Evolutionary conservation across 2,113 vertebrate genomes (phyloP).

Genomic region (Neotragus pygmaeus): DNA sequence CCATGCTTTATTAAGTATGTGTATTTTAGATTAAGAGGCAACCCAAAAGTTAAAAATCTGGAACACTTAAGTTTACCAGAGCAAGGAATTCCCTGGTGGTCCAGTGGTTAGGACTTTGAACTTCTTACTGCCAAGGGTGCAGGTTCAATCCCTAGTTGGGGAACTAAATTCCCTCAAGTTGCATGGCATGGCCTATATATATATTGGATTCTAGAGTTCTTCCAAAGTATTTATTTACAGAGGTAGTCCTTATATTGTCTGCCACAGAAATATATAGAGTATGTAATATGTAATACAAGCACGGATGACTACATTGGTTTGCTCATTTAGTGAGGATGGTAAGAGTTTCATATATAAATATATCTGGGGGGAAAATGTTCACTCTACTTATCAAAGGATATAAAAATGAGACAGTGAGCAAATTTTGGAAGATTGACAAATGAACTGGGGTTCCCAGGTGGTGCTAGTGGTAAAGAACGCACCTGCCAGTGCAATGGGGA

Average conservation of each 20-base stretch:
- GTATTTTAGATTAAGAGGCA: conserved; percentile 32
- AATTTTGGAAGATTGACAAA: conserved; percentile 15
- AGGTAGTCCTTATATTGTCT: neutral
- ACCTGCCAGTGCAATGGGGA: neutral
- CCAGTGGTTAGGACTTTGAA: neutral
- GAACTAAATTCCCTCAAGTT: neutral
- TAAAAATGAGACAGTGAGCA: neutral
- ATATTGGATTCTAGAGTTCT: neutral
- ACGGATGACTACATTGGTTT: neutral
- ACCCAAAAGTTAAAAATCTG: neutral
- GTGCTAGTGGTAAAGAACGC: neutral
- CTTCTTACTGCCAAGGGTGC: neutral
- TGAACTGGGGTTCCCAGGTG: neutral
- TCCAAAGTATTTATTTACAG: neutral
- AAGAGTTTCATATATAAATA: neutral
- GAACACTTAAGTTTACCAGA: conserved; percentile 9
- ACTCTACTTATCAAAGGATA: neutral
- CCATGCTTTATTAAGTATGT: neutral
- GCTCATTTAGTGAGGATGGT: neutral
- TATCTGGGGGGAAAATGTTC: neutral
- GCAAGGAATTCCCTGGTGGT: neutral
- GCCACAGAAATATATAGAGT: neutral
- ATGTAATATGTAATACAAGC: neutral
- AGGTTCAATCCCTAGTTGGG: neutral
- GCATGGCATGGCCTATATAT: neutral